These are phyloP conservation scores for Ormyrus thymus DNA, from an alignment of 2,888 invertebrate species.

Conservation along the genomic window DNA sequence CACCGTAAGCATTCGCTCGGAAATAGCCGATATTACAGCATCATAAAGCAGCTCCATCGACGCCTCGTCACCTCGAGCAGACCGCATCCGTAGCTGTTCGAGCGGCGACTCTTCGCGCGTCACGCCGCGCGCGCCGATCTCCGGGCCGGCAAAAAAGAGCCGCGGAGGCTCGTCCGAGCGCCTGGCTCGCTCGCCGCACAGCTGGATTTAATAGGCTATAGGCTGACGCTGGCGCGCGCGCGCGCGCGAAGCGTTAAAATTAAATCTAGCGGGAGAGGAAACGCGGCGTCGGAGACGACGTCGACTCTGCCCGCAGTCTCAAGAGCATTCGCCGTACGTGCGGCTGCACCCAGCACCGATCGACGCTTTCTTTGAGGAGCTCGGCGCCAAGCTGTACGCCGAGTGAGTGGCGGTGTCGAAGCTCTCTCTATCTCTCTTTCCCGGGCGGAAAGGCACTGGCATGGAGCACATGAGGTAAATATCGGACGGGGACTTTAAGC, in stretches of 20 bases:
- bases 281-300: constrained; percentile 55
- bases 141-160: too few relatives aligned
- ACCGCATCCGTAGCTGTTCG: too few relatives aligned
- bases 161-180: too few relatives aligned
- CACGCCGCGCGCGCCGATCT: too few relatives aligned
- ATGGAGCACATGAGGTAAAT: constrained; percentile 55
- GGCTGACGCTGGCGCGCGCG: constrained; percentile 32
- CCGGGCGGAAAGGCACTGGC: constrained; percentile 10
- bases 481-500: neutral
- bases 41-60: too few relatives aligned
- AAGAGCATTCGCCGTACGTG: constrained; percentile 71
- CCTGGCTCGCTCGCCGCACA: too few relatives aligned
- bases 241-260: constrained; percentile 74
- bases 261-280: constrained; percentile 69
- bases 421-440: neutral
- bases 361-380: neutral
- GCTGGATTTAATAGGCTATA: too few relatives aligned
- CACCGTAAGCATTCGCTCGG: too few relatives aligned
- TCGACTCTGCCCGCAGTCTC: constrained; percentile 74
- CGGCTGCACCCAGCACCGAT: constrained; percentile 62
- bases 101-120: too few relatives aligned
- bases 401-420: neutral
- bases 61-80: too few relatives aligned
- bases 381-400: neutral
- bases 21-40: too few relatives aligned